These are phyloP conservation scores for Parazoanthus atlanticus DNA, from an alignment of 92 coral and sea anemone genomes.

Conservation along the genomic window DNA sequence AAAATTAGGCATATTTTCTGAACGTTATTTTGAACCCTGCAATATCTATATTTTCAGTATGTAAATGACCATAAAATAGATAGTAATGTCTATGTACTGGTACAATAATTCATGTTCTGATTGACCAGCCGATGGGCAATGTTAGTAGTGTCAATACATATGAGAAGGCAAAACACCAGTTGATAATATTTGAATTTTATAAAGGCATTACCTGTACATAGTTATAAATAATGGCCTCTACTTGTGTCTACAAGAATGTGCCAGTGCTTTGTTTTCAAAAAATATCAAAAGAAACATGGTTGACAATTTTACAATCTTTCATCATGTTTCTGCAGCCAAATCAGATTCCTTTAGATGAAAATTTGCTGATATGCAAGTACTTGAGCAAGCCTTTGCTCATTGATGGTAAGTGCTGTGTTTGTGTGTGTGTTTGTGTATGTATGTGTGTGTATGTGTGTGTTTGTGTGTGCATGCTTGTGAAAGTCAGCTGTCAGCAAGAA, in stretches of 20 bases:
- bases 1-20: too few relatives aligned
- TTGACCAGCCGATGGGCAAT: too few relatives aligned
- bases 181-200: too few relatives aligned
- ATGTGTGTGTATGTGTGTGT: slow-evolving; percentile 51
- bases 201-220: too few relatives aligned
- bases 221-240: too few relatives aligned
- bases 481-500: neutral
- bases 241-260: neutral
- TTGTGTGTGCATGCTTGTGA: too few relatives aligned
- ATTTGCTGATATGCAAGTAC: slow-evolving; percentile 84
- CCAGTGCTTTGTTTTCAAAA: neutral
- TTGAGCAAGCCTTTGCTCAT: slow-evolving; percentile 88
- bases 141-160: too few relatives aligned
- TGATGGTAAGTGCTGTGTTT: slow-evolving; percentile 72
- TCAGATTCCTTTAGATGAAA: slow-evolving; percentile 94
- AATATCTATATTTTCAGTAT: neutral
- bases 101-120: neutral
- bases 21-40: too few relatives aligned
- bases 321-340: slow-evolving; percentile 69
- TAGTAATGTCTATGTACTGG: neutral
- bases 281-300: neutral
- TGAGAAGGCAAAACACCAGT: too few relatives aligned
- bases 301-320: neutral
- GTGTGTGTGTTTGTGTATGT: neutral
- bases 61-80: neutral